Percentiles rank a stretch among this genome's conserved stretches.
Evolutionary conservation across 1,140 invertebrate species (phyloP).

Genomic region (Pogonus chalceus): DNA sequence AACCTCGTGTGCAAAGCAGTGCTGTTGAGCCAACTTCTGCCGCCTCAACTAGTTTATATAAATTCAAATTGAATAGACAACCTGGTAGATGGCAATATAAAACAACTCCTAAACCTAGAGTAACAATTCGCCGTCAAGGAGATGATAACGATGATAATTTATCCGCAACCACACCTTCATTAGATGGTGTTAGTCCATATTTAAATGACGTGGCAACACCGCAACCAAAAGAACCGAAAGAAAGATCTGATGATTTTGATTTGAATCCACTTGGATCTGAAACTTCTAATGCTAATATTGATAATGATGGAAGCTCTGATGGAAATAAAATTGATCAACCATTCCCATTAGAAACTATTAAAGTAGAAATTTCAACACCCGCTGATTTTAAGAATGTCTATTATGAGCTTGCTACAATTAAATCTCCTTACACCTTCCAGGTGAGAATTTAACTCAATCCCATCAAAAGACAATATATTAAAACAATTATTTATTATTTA

Average conservation of each 20-base stretch:
- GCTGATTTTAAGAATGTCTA: conserved; percentile 73
- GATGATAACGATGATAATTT: conserved; percentile 41
- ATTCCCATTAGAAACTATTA: conserved; percentile 63
- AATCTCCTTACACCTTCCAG: conserved; percentile 80
- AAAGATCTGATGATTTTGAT: conserved; percentile 44
- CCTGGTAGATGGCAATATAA: conserved; percentile 81
- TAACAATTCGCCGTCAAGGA: conserved; percentile 64
- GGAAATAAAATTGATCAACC: conserved; percentile 48
- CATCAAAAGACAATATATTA: too few species aligned
- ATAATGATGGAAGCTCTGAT: conserved; percentile 44
- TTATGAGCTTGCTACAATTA: conserved; percentile 80
- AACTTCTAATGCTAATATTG: conserved; percentile 47
- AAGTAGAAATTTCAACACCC: conserved; percentile 77
- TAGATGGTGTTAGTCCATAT: conserved; percentile 16
- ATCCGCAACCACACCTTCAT: conserved; percentile 35
- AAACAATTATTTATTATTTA: conserved; percentile 26
- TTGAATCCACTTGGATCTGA: conserved; percentile 58
- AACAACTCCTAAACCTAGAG: conserved; percentile 73
- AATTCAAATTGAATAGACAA: conserved; percentile 64
- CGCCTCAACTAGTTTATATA: conserved; percentile 50
- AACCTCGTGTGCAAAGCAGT: conserved; percentile 46
- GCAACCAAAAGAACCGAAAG: too few species aligned
- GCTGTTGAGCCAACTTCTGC: conserved; percentile 40
- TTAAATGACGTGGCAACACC: conserved; percentile 29
- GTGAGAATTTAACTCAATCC: conserved; percentile 36